Evolutionary conservation across 2,888 invertebrate genomes (phyloP).

Genomic region (Cosmorhoe ocellata): DNA sequence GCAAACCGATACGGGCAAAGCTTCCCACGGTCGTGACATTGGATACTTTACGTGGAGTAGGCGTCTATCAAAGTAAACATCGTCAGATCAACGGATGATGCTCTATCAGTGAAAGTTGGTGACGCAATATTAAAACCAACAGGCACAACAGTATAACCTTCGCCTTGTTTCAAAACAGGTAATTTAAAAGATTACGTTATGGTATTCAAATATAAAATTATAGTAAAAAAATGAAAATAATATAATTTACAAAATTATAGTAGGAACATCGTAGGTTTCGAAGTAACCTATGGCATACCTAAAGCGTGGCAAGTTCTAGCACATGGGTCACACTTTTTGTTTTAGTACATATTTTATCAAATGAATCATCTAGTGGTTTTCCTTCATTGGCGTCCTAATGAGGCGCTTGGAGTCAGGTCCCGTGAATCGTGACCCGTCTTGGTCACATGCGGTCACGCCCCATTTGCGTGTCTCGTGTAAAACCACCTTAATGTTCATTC

Average conservation of each 20-base stretch:
- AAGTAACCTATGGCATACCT: no score
- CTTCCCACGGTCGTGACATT: slow-evolving; percentile 36
- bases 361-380: slow-evolving; percentile 18
- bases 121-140: slow-evolving; percentile 33
- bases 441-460: slow-evolving; percentile 67
- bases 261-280: no score
- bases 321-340: no score
- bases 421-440: slow-evolving; percentile 64
- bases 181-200: slow-evolving; percentile 17
- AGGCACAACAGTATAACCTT: slow-evolving; percentile 34
- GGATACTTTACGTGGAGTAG: slow-evolving; percentile 28
- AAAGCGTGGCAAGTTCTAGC: no score
- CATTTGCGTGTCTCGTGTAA: slow-evolving; percentile 60
- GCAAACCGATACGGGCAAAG: slow-evolving; percentile 18
- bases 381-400: slow-evolving; percentile 20
- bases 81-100: slow-evolving; percentile 26
- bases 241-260: not conserved
- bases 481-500: slow-evolving; percentile 52
- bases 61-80: slow-evolving; percentile 30
- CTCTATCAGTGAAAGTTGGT: slow-evolving; percentile 38
- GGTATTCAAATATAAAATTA: slow-evolving; percentile 7
- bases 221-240: not conserved
- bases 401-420: slow-evolving; percentile 32
- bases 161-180: slow-evolving; percentile 31
- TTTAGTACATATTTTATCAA: no score